Evolutionary conservation across 2,113 vertebrate genomes (phyloP), one percentile per base, ranked within the genome.

Genomic region (Calidris pugnax): DNA sequence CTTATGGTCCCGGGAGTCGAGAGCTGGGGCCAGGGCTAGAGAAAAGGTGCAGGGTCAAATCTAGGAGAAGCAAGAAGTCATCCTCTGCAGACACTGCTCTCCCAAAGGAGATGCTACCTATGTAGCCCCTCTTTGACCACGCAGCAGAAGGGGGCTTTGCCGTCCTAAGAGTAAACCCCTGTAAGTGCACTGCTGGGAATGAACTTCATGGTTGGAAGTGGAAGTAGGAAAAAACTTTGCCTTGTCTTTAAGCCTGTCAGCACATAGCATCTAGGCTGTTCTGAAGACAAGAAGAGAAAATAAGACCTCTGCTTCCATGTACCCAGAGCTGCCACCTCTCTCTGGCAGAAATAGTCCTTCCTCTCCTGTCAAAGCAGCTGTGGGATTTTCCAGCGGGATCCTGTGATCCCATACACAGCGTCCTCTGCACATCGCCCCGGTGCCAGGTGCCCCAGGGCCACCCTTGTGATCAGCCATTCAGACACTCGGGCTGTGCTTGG

Each of bases 401-500:
- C 59, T 7, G 11, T 82, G 74, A 47, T 77, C 62, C 85, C 5
- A 0, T 28, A 45, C 64, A 84, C 78, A 68, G 27, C n/a, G 5
- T 14, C 43, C 37, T 43, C 41, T 67, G 48, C 22, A 15, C 84
- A 37, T 56, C 7, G 1, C 53, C 92, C 66, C 0, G 1, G 57
- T 63, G 69, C 79, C 6, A 0, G 55, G 12, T 92, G 72, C 86
- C 90, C 68, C 64, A 74, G 66, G 79, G 56, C 87, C 79, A 60
- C 72, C 81, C 66, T 80, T 91, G 72, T 76, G 72, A 91, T 96
- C 93, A 95, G 59, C 71, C 64, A 15, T 53, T 43, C 86, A 80
- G 56, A 45, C 82, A 5, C 51, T 57, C 69, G 7, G 76, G 43
- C 39, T 50, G 39, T 19, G 75, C 57, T 90, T 81, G 39, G 66